Conservation (phyloP, 2,113 vertebrate genomes). For the Podarcis muralis region DNA sequence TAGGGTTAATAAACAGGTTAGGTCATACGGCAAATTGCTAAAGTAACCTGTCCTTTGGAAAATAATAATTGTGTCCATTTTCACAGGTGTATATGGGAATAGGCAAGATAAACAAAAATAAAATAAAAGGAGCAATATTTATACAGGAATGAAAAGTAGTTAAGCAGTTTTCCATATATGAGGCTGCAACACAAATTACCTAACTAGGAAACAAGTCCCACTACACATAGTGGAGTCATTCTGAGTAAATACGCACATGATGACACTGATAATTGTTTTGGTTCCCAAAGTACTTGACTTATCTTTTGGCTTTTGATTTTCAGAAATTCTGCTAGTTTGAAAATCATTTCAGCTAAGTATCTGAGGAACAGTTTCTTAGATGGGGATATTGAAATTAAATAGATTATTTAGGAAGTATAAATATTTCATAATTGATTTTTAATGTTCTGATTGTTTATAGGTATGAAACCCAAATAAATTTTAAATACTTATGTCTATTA, state of each 20-base stretch:
- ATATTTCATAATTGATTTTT: background rate
- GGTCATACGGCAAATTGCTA: background rate
- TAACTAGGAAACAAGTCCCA: background rate
- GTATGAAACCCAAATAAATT: background rate
- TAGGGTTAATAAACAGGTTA: background rate
- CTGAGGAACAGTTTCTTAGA: background rate
- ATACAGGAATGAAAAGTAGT: background rate
- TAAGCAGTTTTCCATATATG: background rate
- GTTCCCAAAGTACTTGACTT: background rate
- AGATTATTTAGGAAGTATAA: background rate
- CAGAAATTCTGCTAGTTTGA: background rate
- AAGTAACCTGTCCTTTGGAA: background rate
- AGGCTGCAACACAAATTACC: background rate
- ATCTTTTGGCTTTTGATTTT: background rate
- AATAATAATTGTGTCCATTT: background rate
- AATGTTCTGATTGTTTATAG: background rate
- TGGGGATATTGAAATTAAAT: background rate
- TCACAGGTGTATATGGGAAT: background rate
- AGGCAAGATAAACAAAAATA: background rate
- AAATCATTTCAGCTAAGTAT: conserved; percentile 37
- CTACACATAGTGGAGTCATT: background rate
- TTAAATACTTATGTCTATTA: background rate
- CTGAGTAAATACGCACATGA: background rate
- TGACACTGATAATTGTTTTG: background rate
- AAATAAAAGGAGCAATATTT: too few relatives aligned